A percentile compares a stretch with the other conserved stretches of the same genome.
Conservation (phyloP, 2,113 vertebrate genomes). For the Oreochromis spilurus region DNA sequence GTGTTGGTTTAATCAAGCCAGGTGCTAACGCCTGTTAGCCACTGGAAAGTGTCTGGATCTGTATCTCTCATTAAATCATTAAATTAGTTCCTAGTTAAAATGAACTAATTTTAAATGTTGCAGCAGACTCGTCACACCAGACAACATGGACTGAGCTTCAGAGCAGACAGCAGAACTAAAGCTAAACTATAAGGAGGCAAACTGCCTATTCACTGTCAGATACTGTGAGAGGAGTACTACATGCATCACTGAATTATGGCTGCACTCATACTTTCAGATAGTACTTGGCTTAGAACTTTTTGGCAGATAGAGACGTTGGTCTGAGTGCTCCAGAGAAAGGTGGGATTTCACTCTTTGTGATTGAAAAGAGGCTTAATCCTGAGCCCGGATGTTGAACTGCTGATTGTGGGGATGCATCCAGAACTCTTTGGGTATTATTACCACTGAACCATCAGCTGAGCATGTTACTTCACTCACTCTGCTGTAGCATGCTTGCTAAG, state of each 20-base stretch:
- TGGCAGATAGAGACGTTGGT: neutral
- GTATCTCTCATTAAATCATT: neutral
- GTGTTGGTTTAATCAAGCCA: neutral
- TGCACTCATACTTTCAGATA: neutral
- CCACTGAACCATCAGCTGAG: neutral
- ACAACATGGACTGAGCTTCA: neutral
- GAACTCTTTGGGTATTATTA: neutral
- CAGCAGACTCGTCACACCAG: neutral
- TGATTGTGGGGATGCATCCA: neutral
- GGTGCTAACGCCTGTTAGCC: neutral
- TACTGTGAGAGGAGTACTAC: neutral
- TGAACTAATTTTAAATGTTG: neutral
- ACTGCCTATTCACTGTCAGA: neutral
- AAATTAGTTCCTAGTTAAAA: neutral
- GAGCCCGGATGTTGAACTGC: neutral
- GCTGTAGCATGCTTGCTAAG: neutral
- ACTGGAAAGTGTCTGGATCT: neutral
- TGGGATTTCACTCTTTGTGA: neutral
- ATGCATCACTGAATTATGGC: neutral
- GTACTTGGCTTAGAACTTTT: neutral
- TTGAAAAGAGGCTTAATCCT: neutral
- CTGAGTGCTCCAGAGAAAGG: neutral
- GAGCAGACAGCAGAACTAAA: neutral
- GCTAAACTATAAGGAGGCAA: rapidly evolving
- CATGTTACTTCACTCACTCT: neutral